Percentiles rank a stretch among this genome's conserved stretches.
Conservation (phyloP, 1,140 invertebrate species). For the Acyrthosiphon pisum region DNA sequence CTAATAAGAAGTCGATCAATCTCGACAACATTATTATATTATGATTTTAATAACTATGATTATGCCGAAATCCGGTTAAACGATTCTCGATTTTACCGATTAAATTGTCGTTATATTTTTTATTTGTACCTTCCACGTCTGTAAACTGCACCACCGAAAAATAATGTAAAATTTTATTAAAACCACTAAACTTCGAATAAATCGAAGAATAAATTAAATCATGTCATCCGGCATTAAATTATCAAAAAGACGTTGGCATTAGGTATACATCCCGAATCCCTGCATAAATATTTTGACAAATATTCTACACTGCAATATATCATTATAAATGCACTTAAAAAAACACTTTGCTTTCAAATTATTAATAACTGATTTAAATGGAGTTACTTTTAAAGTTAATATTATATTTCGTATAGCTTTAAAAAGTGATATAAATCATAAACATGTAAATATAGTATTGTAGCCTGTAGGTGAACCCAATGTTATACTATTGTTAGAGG, state of each 20-base stretch:
- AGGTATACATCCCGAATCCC: too few species aligned
- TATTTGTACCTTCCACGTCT: background rate
- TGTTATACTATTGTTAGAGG: background rate
- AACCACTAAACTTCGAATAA: background rate
- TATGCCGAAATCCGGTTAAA: constrained; percentile 27
- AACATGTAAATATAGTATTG: background rate
- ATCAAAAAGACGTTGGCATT: too few species aligned
- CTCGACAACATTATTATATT: constrained; percentile 4
- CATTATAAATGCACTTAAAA: too few species aligned
- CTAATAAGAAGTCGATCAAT: constrained; percentile 28
- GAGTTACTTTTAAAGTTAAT: too few species aligned
- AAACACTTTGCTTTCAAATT: too few species aligned
- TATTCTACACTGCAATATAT: too few species aligned
- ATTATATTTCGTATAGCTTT: background rate
- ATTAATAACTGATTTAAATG: too few species aligned
- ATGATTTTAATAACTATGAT: constrained; percentile 35
- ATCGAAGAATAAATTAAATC: too few species aligned
- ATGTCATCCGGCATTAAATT: too few species aligned
- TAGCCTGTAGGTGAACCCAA: too few species aligned
- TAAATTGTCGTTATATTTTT: background rate
- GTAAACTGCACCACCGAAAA: background rate
- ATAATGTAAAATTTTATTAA: background rate
- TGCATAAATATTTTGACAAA: too few species aligned
- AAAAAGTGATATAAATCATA: background rate
- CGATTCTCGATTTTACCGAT: background rate